These are phyloP conservation scores for Proteles cristata DNA, from an alignment of 2,113 vertebrate genomes.

Conservation along the genomic window DNA sequence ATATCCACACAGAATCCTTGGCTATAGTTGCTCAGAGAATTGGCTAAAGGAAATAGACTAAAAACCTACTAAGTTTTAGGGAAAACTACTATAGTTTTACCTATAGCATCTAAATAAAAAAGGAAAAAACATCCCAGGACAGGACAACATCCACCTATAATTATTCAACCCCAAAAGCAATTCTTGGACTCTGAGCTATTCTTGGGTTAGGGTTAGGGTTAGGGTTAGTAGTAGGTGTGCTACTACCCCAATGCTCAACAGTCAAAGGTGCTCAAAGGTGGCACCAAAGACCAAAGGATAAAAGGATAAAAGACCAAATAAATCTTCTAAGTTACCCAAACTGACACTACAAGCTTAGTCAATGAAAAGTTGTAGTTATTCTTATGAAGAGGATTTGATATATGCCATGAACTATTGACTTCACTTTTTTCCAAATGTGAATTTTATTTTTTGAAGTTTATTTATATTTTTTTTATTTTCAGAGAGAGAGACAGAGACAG, in stretches of 20 bases:
- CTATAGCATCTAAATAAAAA: not conserved
- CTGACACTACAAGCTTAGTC: not conserved
- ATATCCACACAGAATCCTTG: not conserved
- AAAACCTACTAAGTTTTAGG: not conserved
- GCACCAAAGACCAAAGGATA: no score
- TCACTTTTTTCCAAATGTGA: not conserved
- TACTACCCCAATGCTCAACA: not conserved
- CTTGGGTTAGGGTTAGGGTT: no score
- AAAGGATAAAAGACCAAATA: not conserved
- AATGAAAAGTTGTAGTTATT: not conserved
- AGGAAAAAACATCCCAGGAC: not conserved
- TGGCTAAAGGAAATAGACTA: not conserved
- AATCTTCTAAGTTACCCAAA: not conserved
- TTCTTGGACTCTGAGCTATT: not conserved
- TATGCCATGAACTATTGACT: not conserved
- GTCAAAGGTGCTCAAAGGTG: not conserved
- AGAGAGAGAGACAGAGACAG: no score
- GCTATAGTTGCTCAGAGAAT: not conserved
- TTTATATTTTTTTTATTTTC: no score
- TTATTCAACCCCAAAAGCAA: not conserved
- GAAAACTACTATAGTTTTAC: no score
- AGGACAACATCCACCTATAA: not conserved
- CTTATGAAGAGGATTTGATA: not conserved
- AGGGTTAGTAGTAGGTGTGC: not conserved
- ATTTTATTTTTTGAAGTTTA: not conserved